Conservation (phyloP, 2,797 vertebrate genomes). For the Eulemur coronatus region DNA sequence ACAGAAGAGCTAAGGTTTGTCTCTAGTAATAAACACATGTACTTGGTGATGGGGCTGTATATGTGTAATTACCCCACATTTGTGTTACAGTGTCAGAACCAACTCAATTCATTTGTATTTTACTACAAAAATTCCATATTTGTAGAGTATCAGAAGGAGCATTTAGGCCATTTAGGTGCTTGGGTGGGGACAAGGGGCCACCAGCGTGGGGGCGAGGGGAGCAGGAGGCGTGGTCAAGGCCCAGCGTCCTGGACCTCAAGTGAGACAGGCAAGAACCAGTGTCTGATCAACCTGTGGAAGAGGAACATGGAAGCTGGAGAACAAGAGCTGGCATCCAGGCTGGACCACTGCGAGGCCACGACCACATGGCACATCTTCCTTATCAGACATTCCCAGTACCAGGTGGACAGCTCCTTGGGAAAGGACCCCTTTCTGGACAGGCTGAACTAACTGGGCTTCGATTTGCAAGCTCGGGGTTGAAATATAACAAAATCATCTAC, state of each 20-base stretch:
- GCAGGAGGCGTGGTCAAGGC: fast-evolving
- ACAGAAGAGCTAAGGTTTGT: neutral
- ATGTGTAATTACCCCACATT: neutral
- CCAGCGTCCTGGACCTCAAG: neutral
- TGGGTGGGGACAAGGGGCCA: neutral
- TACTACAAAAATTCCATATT: neutral
- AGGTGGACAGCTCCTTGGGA: conserved; percentile 91
- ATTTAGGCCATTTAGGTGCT: neutral
- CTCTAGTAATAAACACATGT: neutral
- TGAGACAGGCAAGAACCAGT: conserved; percentile 91
- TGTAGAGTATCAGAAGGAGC: neutral
- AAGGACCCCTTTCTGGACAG: conserved; percentile 93
- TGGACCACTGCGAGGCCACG: conserved; percentile 91
- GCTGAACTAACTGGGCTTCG: conserved; percentile 94
- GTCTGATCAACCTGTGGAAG: conserved; percentile 89
- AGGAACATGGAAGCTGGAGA: conserved; percentile 86
- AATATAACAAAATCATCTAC: conserved; percentile 93
- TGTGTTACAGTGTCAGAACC: neutral
- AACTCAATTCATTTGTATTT: neutral
- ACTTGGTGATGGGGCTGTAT: neutral
- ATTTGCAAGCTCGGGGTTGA: conserved; percentile 92
- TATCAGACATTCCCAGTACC: conserved; percentile 97
- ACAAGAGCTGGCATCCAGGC: conserved; percentile 88
- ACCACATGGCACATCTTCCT: conserved; percentile 96
- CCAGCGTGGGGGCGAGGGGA: neutral